Conservation (phyloP, 2,888 invertebrate species). For the Boloria selene region DNA sequence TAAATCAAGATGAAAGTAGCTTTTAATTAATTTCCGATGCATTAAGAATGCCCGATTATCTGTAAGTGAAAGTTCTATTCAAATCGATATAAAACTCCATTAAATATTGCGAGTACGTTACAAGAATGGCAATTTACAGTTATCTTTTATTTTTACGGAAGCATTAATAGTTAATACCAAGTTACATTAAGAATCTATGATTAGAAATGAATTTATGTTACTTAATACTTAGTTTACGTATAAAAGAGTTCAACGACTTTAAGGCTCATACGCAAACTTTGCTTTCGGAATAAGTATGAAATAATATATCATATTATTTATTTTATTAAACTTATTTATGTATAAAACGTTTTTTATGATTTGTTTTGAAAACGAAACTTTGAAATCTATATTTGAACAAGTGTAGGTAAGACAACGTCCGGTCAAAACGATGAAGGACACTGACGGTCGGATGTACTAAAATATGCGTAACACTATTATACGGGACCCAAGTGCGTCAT, state of each 20-base stretch:
- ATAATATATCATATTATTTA: no score
- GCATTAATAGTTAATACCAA: background rate
- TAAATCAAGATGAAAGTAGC: constrained; percentile 25
- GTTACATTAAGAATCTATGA: background rate
- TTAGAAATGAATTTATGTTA: constrained; percentile 1
- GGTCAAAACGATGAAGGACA: no score
- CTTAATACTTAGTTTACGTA: background rate
- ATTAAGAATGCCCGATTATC: constrained; percentile 15
- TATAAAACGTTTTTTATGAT: no score
- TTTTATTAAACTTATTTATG: no score
- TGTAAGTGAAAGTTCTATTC: constrained; percentile 24
- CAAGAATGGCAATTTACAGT: constrained; percentile 1
- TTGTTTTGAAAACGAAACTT: no score
- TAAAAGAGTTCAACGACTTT: constrained; percentile 21
- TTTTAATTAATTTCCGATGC: constrained; percentile 27
- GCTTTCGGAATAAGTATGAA: no score
- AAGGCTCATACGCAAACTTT: constrained; percentile 1
- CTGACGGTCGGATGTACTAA: no score
- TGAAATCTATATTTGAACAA: no score
- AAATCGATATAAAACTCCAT: constrained; percentile 12
- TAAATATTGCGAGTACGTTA: constrained; percentile 6
- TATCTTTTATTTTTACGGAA: constrained; percentile 7
- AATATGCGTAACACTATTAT: no score
- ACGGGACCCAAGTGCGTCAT: no score
- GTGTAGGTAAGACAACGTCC: no score